phyloP scores from a whole-genome alignment of 2,797 vertebrate species.

The Cossypha niveicapilla region DNA sequence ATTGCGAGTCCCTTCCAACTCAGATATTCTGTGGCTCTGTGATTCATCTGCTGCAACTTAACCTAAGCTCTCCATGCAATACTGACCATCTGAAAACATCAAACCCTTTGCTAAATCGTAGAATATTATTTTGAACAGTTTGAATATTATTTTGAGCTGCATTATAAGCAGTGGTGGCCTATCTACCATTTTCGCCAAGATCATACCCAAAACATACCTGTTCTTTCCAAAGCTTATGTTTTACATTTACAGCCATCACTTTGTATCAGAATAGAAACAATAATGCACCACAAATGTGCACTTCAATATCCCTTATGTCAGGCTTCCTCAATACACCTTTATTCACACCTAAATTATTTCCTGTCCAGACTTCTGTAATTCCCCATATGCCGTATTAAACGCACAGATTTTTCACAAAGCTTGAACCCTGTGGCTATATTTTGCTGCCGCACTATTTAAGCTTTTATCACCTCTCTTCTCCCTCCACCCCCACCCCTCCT shows the following conservation, averaged over 20 bases:
- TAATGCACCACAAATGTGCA: neutral
- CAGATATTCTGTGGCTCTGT: neutral
- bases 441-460: neutral
- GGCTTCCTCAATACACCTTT: neutral
- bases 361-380: neutral
- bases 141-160: neutral
- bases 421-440: neutral
- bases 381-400: neutral
- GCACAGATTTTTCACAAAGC: neutral
- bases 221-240: neutral
- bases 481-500: neutral
- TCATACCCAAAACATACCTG: neutral
- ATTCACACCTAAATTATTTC: neutral
- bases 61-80: neutral
- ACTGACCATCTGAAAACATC: neutral
- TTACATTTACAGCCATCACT: neutral
- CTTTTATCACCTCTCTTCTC: neutral
- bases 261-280: neutral
- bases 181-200: neutral
- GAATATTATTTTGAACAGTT: neutral
- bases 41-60: neutral
- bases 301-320: neutral
- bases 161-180: neutral
- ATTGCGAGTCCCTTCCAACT: neutral
- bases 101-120: neutral